Percentiles rank a stretch among this genome's conserved stretches.
Evolutionary conservation across 1,140 invertebrate species (phyloP).

Genomic region (Zaprionus davidi): DNA sequence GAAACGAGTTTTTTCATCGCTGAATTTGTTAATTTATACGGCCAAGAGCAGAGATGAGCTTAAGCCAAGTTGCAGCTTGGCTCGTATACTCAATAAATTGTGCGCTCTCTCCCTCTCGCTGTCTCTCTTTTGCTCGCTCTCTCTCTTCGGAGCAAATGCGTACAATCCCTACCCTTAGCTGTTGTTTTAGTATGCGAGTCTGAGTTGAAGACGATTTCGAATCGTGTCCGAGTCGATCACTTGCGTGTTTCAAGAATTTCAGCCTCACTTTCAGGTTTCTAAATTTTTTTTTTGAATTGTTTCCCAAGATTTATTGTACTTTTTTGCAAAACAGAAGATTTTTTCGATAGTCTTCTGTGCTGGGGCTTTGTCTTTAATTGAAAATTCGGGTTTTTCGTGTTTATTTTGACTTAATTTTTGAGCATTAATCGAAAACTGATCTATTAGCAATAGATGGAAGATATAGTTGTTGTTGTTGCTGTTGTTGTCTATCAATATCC

Average conservation of each 20-base stretch:
- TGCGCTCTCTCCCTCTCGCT: slow-evolving; percentile 26
- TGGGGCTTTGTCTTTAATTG: slow-evolving; percentile 68
- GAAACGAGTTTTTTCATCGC: slow-evolving; percentile 52
- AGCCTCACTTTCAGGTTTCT: slow-evolving; percentile 72
- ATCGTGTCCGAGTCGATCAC: not conserved
- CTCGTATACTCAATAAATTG: slow-evolving; percentile 71
- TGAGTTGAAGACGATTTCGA: not conserved
- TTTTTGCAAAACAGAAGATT: slow-evolving; percentile 50
- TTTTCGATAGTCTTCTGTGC: slow-evolving; percentile 45
- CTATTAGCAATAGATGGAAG: slow-evolving; percentile 63
- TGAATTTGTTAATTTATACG: slow-evolving; percentile 75
- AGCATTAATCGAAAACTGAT: slow-evolving; percentile 68
- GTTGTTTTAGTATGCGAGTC: not conserved
- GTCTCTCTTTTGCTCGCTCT: slow-evolving; percentile 14
- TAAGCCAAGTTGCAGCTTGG: slow-evolving; percentile 47
- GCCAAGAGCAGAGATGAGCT: slow-evolving; percentile 70
- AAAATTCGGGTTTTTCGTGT: slow-evolving; percentile 82
- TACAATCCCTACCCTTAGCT: slow-evolving; percentile 32
- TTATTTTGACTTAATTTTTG: slow-evolving; percentile 75
- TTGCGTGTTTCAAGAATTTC: slow-evolving; percentile 77
- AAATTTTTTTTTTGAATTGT: slow-evolving; percentile 54
- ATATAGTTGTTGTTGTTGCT: slow-evolving; percentile 30
- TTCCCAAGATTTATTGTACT: slow-evolving; percentile 60
- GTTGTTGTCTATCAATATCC: slow-evolving; percentile 7
- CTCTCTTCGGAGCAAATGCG: slow-evolving; percentile 11